Conservation (phyloP, 1,140 invertebrate genomes). For the Sinella curviseta region DNA sequence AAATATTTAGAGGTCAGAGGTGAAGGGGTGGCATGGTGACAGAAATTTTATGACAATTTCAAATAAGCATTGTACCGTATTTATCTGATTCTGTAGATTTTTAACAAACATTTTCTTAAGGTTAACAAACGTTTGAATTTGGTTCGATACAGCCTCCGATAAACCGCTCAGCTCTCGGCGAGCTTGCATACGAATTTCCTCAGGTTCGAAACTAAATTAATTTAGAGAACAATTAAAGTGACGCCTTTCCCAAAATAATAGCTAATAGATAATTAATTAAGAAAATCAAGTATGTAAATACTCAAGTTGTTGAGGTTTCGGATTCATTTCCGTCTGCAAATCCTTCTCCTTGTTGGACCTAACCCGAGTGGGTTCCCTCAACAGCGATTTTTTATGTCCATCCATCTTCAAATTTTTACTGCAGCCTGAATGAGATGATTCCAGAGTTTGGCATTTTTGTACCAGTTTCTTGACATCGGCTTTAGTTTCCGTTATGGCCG, state of each 20-base stretch:
- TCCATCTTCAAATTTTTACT: constrained; percentile 84
- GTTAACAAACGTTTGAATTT: constrained; percentile 96
- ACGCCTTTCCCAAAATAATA: constrained; percentile 32
- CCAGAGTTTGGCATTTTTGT: constrained; percentile 81
- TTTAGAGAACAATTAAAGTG: constrained; percentile 50
- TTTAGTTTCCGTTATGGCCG: constrained; percentile 99
- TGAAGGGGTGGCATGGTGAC: too few species aligned
- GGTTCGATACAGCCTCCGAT: constrained; percentile 95
- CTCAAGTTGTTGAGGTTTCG: constrained; percentile 91
- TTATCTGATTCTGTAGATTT: constrained; percentile 79
- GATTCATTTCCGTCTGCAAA: constrained; percentile 89
- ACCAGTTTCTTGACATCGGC: constrained; percentile 93
- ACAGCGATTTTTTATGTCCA: constrained; percentile 87
- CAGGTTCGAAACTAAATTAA: constrained; percentile 75
- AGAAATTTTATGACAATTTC: too few species aligned
- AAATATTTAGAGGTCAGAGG: not conserved
- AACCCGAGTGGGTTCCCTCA: too few species aligned
- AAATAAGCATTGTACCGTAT: constrained; percentile 56
- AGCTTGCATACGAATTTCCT: constrained; percentile 91
- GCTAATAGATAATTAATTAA: not conserved
- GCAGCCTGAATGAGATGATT: constrained; percentile 81
- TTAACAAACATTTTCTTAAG: constrained; percentile 96
- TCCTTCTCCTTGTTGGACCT: too few species aligned
- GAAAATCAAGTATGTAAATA: constrained; percentile 52
- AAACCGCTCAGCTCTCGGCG: constrained; percentile 95